Conservation (phyloP, 2,797 vertebrate species). For the Tapirus indicus region DNA sequence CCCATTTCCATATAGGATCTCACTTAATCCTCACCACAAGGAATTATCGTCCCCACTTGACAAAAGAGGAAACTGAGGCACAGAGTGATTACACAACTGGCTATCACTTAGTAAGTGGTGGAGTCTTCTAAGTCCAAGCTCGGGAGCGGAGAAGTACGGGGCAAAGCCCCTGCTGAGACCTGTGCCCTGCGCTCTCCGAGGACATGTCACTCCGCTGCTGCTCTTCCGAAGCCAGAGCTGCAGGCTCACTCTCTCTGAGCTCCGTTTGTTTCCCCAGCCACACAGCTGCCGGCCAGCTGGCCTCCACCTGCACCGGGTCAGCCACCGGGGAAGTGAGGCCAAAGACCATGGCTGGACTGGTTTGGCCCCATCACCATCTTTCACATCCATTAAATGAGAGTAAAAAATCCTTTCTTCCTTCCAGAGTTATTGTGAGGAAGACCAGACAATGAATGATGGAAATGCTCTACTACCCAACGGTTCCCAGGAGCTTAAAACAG, state of each 20-base stretch:
- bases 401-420: background rate
- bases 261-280: background rate
- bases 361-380: background rate
- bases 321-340: background rate
- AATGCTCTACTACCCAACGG: background rate
- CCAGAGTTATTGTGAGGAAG: background rate
- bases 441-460: background rate
- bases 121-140: background rate
- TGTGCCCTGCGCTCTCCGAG: background rate
- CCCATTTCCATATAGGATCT: background rate
- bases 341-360: background rate
- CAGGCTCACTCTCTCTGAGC: background rate
- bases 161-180: background rate
- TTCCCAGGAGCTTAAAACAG: background rate
- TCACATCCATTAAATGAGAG: background rate
- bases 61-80: background rate
- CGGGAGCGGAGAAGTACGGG: background rate
- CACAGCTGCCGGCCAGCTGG: background rate
- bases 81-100: fast-evolving
- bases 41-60: background rate
- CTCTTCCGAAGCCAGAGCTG: background rate
- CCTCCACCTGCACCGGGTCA: background rate
- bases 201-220: background rate
- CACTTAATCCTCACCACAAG: background rate
- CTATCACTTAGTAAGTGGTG: too few relatives aligned